Percentiles rank a stretch among this genome's conserved stretches.
phyloP scores from a whole-genome alignment of 2,888 invertebrate genomes.

The Erpobdella octoculata region DNA sequence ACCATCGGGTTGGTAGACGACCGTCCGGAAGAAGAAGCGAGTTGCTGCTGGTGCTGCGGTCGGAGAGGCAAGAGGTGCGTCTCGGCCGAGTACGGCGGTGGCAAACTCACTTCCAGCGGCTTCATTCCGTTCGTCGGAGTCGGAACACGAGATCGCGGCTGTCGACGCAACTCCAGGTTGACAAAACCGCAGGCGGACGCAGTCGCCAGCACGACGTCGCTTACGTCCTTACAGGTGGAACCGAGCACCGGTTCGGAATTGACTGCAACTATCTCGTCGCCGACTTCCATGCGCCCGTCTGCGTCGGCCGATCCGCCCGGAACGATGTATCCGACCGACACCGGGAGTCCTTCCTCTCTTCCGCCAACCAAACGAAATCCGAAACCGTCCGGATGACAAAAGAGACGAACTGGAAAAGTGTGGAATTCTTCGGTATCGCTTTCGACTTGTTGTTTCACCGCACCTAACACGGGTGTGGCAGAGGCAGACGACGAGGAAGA shows the following conservation, averaged over 20 bases:
- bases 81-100: not conserved
- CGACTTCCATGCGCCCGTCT: conserved; percentile 79
- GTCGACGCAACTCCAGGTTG: conserved; percentile 66
- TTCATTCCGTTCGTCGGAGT: not conserved
- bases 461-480: not conserved
- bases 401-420: not conserved
- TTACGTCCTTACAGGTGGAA: conserved; percentile 80
- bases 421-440: not conserved
- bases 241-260: conserved; percentile 75
- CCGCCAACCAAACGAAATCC: not conserved
- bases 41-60: not conserved
- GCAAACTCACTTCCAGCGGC: conserved; percentile 58
- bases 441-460: too few relatives aligned
- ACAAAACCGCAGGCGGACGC: conserved; percentile 82
- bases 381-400: not conserved
- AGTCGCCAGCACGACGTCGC: conserved; percentile 77
- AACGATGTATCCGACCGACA: conserved; percentile 90
- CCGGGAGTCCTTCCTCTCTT: not conserved
- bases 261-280: conserved; percentile 88
- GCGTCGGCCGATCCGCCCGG: conserved; percentile 86
- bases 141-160: conserved; percentile 42
- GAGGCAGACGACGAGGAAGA: not conserved
- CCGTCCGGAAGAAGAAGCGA: too few relatives aligned
- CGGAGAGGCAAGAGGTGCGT: not conserved
- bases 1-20: too few relatives aligned